These are phyloP conservation scores for Halcyon leucocephala DNA, from an alignment of 2,797 vertebrate genomes.

Conservation along the genomic window DNA sequence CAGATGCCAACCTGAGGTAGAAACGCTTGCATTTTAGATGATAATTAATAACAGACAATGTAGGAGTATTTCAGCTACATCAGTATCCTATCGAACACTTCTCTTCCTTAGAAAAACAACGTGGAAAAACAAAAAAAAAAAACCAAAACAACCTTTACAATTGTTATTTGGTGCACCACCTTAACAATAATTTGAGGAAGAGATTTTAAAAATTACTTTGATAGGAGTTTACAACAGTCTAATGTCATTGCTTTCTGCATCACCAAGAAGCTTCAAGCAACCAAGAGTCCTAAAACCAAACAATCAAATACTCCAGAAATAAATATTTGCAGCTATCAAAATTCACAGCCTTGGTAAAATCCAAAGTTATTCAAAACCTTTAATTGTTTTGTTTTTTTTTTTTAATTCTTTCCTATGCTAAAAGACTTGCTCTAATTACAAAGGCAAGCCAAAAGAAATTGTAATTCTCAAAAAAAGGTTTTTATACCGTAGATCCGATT, in stretches of 20 bases:
- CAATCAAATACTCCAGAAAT: neutral
- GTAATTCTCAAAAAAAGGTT: neutral
- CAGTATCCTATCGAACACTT: neutral
- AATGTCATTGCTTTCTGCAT: neutral
- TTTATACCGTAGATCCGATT: neutral
- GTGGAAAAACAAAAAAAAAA: neutral
- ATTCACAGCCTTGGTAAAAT: neutral
- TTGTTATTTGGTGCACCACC: neutral
- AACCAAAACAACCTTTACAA: neutral
- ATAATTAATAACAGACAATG: neutral
- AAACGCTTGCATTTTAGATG: neutral
- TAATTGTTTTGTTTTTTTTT: neutral
- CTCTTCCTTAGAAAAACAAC: neutral
- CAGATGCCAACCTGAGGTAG: neutral
- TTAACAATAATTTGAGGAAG: neutral
- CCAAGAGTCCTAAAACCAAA: neutral
- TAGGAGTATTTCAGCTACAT: neutral
- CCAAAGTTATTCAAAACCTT: neutral
- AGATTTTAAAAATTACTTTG: neutral
- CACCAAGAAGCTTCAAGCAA: neutral
- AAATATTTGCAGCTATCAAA: neutral
- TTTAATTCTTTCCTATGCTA: neutral
- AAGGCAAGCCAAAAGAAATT: neutral
- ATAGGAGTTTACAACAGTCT: neutral
- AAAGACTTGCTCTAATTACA: neutral